Evolutionary conservation across 2,113 vertebrate genomes (phyloP), one percentile per base, ranked within the genome.

Genomic region (Eleginops maclovinus): DNA sequence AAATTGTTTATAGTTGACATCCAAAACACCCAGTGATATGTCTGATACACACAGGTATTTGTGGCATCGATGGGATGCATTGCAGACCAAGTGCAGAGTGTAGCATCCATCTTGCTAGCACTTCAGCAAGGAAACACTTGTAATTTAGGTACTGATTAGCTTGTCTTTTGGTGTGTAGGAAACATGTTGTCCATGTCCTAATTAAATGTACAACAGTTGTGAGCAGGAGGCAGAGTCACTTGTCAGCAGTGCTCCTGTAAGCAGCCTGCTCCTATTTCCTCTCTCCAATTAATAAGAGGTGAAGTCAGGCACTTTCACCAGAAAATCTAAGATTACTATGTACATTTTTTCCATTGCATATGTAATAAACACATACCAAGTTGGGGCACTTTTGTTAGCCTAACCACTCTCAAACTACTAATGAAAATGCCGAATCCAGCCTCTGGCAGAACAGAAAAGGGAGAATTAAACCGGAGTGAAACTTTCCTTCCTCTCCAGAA

Each of bases 401-500:
- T 58, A 36, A 62, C 46, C 24, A 44, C 68, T 69, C 53, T 44
- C 60, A 41, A 54, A 22, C 75, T 66, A 21, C 60, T 69, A 72
- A 86, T 90, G 75, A 83, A 83, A 84, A 82, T 67, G 72, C 19
- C 54, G 70, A 65, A 77, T 46, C 47, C 44, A 56, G 59, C 56
- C 40, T 4, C 15, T 72, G 28, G 49, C 61, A 66, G 43, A 28
- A 36, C 0, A 10, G 53, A 51, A 46, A 47, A 16, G n/a, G 46
- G 66, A 55, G 28, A 47, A 2, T 15, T 56, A 24, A 66, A 36
- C 31, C 7, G 5, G 5, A 51, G 65, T 21, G 15, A 62, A 24
- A 54, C 21, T 51, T 44, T 19, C 41, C 19, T 31, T 9, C 22
- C 16, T 58, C 53, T n/a, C 41, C 59, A 41, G 51, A 13, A 55